Percentiles rank a stretch among this genome's conserved stretches.
Evolutionary conservation across 1,140 invertebrate genomes (phyloP).

Genomic region (Diprion similis): DNA sequence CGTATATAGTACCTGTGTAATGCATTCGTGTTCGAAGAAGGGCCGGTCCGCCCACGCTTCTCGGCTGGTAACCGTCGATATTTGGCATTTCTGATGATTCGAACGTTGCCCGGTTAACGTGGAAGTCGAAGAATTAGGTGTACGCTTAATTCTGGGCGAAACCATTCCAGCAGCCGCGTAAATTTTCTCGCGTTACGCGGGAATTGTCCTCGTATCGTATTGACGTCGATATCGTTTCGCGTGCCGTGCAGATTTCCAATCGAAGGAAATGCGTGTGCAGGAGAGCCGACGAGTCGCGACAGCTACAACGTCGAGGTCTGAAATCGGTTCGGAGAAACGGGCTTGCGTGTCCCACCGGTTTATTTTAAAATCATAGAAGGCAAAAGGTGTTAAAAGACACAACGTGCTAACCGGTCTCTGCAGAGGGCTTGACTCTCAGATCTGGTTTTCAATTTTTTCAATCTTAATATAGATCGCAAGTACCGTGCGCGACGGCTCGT

Average conservation of each 20-base stretch:
- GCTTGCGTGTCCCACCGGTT: background rate
- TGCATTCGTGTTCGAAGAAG: background rate
- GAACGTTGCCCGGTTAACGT: too few species aligned
- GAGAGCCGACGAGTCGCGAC: too few species aligned
- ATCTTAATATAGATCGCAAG: constrained; percentile 42
- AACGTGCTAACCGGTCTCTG: constrained; percentile 42
- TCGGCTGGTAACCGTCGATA: background rate
- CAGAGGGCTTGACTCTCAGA: constrained; percentile 27
- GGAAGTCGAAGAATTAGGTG: too few species aligned
- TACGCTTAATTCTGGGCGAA: too few species aligned
- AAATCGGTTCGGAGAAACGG: constrained; percentile 1
- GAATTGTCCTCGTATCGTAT: too few species aligned
- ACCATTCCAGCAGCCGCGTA: too few species aligned
- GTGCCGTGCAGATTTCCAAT: too few species aligned
- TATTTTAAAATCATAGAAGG: constrained; percentile 15
- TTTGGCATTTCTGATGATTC: background rate
- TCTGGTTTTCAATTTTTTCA: constrained; percentile 46
- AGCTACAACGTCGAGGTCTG: background rate
- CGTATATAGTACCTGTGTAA: background rate
- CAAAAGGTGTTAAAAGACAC: constrained; percentile 37
- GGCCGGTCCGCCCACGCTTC: constrained; percentile 1
- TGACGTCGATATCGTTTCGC: too few species aligned
- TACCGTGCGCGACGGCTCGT: background rate
- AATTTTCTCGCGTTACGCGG: too few species aligned
- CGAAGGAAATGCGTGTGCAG: too few species aligned